Percentiles rank a stretch among this genome's conserved stretches.
These are phyloP conservation scores for Mormyrops attenuatus DNA, from an alignment of 2,797 vertebrate species.

Conservation along the genomic window DNA sequence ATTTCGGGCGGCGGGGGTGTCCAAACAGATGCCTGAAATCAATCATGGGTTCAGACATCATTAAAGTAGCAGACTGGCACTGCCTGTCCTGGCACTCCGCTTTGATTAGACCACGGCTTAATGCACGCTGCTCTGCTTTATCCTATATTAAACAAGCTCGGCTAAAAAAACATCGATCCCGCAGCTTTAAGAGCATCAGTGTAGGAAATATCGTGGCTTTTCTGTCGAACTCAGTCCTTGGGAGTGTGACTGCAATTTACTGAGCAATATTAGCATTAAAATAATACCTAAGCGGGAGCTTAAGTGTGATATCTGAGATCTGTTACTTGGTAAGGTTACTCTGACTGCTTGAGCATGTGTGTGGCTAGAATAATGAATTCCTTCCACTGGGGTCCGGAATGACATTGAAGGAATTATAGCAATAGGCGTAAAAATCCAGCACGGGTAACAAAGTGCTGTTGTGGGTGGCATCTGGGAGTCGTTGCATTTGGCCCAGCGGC, in stretches of 20 bases:
- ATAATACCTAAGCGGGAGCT: neutral
- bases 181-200: neutral
- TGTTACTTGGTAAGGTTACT: neutral
- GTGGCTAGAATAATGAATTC: neutral
- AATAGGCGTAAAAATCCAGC: neutral
- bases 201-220: neutral
- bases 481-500: neutral
- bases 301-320: neutral
- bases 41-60: conserved; percentile 1
- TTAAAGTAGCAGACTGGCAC: neutral
- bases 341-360: neutral
- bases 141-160: neutral
- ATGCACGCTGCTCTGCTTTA: neutral
- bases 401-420: neutral
- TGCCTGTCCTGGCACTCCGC: neutral
- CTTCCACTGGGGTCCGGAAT: neutral
- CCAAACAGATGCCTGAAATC: conserved; percentile 14
- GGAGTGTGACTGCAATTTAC: neutral
- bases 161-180: neutral
- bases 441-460: neutral
- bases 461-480: neutral
- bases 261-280: neutral
- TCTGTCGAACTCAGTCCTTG: neutral
- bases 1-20: neutral
- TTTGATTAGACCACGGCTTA: conserved; percentile 10